Base-by-base conservation (phyloP, 2,888 invertebrate genomes). In the Pseudococcus jackbeardsleyi region DNA sequence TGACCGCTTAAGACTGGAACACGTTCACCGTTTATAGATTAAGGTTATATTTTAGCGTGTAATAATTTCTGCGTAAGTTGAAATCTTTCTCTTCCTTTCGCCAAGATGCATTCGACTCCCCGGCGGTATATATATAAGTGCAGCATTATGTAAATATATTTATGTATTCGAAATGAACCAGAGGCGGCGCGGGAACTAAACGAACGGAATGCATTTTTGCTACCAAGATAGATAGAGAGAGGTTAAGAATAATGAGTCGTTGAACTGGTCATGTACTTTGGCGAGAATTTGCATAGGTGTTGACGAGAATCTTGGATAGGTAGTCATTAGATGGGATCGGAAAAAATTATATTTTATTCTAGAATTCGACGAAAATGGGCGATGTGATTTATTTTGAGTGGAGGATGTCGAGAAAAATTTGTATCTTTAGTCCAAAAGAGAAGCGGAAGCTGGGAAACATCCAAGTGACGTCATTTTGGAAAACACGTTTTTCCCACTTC, bases 141-240 rank as follows among this genome's bases (percentile, higher is more conserved):
- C 79, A 82, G 17, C 72, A 72, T 82, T 82, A 82, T 82, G 79
- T 82, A 82, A 82, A 82, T 82, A 46, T 42, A 82, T 82, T 82
- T 82, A 82, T 82, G 46, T 82, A 82, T 46, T 42, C 79, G 7
- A 42, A 12, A 82, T 46, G 19, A 46, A 82, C 19, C 46, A 4
- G 19, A n/a, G 19, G 79, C 79, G 17, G 33, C n/a, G 46, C 42
- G 42, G 46, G 33, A 72, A 72, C 15, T 33, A 9, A 72, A 15
- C 33, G 39, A 72, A 72, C 72, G 72, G 72, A 72, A 72, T 72
- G 72, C 72, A 33, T 72, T 72, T 72, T 72, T 72, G 72, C 72
- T 33, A 33, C 72, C 72, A 72, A 19, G 19, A 22, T 19, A n/a
- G n/a, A 72, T 17, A 39, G 72, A 15, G n/a, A 72, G 72, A 72